phyloP scores from a whole-genome alignment of 92 coral and sea anemone species.

The Hydrozoanthus gracilis region DNA sequence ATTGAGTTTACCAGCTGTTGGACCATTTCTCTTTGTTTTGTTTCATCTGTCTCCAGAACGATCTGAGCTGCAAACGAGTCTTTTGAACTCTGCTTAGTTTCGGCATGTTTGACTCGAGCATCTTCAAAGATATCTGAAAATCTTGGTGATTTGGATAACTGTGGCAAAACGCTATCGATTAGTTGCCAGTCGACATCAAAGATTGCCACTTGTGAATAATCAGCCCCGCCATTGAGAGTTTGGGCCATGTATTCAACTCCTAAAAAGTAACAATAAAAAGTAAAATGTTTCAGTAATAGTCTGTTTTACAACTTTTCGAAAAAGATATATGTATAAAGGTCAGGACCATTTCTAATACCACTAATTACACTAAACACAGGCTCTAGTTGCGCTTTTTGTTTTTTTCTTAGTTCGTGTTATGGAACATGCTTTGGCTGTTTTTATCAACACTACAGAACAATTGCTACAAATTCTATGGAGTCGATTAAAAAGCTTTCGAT shows the following conservation, averaged over 20 bases:
- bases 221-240: constrained; percentile 48
- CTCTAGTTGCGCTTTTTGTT: too few relatives aligned
- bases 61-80: constrained; percentile 52
- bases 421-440: too few relatives aligned
- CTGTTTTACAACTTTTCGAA: too few relatives aligned
- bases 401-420: too few relatives aligned
- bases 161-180: constrained; percentile 32
- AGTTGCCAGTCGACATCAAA: constrained; percentile 61
- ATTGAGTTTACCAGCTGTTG: constrained; percentile 52
- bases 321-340: too few relatives aligned
- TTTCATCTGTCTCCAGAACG: constrained; percentile 52
- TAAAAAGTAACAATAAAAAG: neutral
- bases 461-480: too few relatives aligned
- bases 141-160: constrained; percentile 27
- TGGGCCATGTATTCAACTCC: constrained; percentile 55
- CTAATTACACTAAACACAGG: too few relatives aligned
- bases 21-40: constrained; percentile 54
- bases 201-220: constrained; percentile 50
- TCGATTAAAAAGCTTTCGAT: too few relatives aligned
- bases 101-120: neutral
- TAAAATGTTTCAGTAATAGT: too few relatives aligned
- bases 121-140: constrained; percentile 34
- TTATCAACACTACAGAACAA: too few relatives aligned
- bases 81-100: neutral
- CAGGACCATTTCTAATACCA: too few relatives aligned